These are phyloP conservation scores for Propithecus coquereli DNA, from an alignment of 2,113 vertebrate species.

Conservation along the genomic window DNA sequence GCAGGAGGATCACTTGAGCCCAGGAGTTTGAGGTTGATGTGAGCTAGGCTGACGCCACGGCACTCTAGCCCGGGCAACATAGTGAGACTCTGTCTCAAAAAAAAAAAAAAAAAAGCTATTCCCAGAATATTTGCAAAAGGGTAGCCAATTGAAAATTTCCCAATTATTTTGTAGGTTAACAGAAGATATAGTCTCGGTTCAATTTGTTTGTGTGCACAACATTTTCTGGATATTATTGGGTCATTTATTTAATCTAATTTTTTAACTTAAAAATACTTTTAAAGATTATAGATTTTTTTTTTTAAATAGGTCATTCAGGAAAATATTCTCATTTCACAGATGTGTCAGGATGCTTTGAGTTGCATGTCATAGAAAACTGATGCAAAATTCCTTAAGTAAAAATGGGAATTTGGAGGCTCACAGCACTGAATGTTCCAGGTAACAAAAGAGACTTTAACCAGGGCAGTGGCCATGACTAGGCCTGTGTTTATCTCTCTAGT, in stretches of 20 bases:
- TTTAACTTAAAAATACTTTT: slow-evolving; percentile 19
- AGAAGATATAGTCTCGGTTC: background rate
- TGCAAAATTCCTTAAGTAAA: background rate
- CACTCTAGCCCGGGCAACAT: too few relatives aligned
- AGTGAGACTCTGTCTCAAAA: too few relatives aligned
- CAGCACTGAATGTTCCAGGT: background rate
- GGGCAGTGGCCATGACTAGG: background rate
- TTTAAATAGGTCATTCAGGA: background rate
- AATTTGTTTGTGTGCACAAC: background rate
- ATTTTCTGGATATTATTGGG: background rate
- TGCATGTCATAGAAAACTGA: background rate
- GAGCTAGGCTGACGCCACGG: too few relatives aligned
- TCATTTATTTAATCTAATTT: background rate
- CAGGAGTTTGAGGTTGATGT: too few relatives aligned
- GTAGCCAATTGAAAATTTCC: background rate
- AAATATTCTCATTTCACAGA: background rate
- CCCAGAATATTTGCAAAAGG: background rate
- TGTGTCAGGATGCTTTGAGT: background rate
- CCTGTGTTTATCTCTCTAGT: background rate
- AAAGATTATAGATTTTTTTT: background rate
- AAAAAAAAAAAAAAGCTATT: background rate
- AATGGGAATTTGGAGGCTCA: background rate
- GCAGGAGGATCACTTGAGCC: too few relatives aligned
- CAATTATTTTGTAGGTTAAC: background rate
- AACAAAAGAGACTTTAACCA: background rate